A percentile compares a stretch with the other conserved stretches of the same genome.
These are phyloP conservation scores for Aldrovandia affinis DNA, from an alignment of 2,797 vertebrate genomes.

Conservation along the genomic window DNA sequence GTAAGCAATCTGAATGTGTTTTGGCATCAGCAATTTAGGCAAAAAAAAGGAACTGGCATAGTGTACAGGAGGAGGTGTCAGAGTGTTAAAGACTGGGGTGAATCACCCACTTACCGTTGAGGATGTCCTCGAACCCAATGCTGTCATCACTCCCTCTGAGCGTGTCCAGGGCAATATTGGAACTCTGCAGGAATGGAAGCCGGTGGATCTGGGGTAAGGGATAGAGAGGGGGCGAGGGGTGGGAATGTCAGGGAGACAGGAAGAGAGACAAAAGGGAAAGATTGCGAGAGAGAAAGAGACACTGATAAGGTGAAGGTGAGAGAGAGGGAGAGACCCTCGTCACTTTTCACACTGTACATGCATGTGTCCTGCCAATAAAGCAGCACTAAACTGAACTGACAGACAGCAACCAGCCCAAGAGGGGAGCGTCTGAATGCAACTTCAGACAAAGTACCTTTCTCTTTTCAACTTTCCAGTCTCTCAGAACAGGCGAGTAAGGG, in stretches of 20 bases:
- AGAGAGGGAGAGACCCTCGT: no score
- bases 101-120: slow-evolving; percentile 79
- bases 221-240: no score
- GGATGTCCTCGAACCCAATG: slow-evolving; percentile 92
- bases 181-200: slow-evolving; percentile 91
- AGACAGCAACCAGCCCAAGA: background rate
- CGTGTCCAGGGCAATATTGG: slow-evolving; percentile 89
- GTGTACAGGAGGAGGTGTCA: background rate
- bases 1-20: no score
- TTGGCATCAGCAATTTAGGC: no score
- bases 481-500: background rate
- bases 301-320: background rate
- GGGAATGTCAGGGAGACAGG: background rate
- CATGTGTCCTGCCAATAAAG: background rate
- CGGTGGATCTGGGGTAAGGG: slow-evolving; percentile 82
- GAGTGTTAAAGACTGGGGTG: background rate
- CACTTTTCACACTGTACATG: background rate
- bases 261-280: background rate
- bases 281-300: background rate
- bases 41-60: no score
- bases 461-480: background rate
- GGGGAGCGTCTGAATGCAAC: background rate
- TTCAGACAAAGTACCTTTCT: background rate
- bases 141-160: slow-evolving; percentile 85
- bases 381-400: background rate